Percentiles rank a stretch among this genome's conserved stretches.
These are phyloP conservation scores for Drosophila austrosaltans DNA, from an alignment of 2,888 invertebrate genomes.

Conservation along the genomic window DNA sequence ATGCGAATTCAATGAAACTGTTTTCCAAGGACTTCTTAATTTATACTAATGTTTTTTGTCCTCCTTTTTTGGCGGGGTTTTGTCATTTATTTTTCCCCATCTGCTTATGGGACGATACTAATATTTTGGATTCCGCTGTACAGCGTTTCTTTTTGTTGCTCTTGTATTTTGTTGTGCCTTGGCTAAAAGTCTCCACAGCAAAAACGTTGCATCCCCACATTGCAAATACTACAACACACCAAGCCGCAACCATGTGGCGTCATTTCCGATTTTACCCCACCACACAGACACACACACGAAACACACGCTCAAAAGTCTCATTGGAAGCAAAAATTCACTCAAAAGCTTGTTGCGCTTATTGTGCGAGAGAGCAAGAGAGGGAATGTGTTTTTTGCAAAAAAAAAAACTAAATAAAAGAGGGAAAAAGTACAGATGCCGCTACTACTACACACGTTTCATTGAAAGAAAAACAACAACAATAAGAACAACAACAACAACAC, in stretches of 20 bases:
- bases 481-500: constrained; percentile 27
- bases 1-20: too few species aligned
- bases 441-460: constrained; percentile 72
- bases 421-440: constrained; percentile 76
- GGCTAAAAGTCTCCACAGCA: constrained; percentile 71
- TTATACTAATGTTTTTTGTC: too few species aligned
- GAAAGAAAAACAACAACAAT: constrained; percentile 60
- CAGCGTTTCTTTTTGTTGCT: constrained; percentile 5
- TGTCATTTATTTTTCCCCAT: too few species aligned
- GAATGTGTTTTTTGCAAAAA: constrained; percentile 9
- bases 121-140: constrained; percentile 39
- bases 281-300: constrained; percentile 36
- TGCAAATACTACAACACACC: constrained; percentile 37
- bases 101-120: constrained; percentile 2
- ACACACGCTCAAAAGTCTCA: constrained; percentile 9
- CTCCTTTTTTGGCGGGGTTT: too few species aligned
- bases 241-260: constrained; percentile 59
- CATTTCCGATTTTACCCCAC: constrained; percentile 74
- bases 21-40: too few species aligned
- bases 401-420: constrained; percentile 34
- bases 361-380: constrained; percentile 33
- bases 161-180: constrained; percentile 41
- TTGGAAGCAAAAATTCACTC: constrained; percentile 57
- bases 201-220: constrained; percentile 54
- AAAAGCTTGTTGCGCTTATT: constrained; percentile 74